Base-by-base conservation (phyloP, 2,797 vertebrate species). In the Euthynnus affinis region DNA sequence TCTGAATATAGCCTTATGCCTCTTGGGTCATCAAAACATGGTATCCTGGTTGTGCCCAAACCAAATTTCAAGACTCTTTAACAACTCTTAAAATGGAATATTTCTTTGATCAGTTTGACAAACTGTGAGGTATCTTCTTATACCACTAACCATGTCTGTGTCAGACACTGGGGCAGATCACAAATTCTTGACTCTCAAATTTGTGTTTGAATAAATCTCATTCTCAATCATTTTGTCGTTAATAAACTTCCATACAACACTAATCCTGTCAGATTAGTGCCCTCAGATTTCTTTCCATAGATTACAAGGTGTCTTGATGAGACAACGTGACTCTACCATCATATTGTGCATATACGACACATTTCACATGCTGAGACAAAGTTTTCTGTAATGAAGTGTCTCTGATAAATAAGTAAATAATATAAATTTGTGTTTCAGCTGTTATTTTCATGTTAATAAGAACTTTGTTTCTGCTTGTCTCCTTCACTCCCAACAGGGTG, bases 401-500 rank as follows among this genome's bases (percentile, higher is more conserved):
- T 5, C 2, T 46, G 15, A 10, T 59, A 37, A 27, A 27, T 13
- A 20, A 1, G n/a, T n/a, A n/a, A n/a, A n/a, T n/a, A n/a, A n/a
- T n/a, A 12, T 51, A 3, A 15, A 20, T 51, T 32, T 69, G n/a
- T 14, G 20, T 57, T 37, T 14, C 1, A 4, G 18, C 2, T 12
- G 12, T 25, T 61, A 3, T 6, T 64, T 9, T 9, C 58, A 10
- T 74, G 14, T 64, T 34, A n/a, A 1, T 25, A n/a, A 15, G 40
- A 59, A 51, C 27, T 64, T 42, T 44, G 4, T 49, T 2, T 81
- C 8, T 76, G 29, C 6, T 32, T 32, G 7, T 67, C 80, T 61
- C 64, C 49, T 84, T 20, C n/a, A 2, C 62, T 0, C 51, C 56
- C 48, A 2, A 58, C 81, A 90, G 90, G 71, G 12, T 62, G 20